Conservation (phyloP, 2,888 invertebrate genomes). For the Electrophaes corylata region DNA sequence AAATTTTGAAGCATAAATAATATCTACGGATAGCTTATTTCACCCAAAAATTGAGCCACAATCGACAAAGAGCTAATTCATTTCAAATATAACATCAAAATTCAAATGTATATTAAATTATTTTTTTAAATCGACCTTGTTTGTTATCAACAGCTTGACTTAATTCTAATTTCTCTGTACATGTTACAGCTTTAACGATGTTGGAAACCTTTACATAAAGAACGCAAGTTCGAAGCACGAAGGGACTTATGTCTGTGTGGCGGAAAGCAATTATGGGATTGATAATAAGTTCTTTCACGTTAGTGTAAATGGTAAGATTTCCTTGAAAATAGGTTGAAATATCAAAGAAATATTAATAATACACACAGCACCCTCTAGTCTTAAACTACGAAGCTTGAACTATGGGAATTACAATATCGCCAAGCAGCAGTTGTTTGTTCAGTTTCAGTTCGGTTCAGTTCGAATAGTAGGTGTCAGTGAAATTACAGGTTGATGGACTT, state of each 20-base stretch:
- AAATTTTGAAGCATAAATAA: not conserved
- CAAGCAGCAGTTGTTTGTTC: too few relatives aligned
- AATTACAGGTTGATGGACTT: too few relatives aligned
- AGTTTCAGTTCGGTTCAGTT: too few relatives aligned
- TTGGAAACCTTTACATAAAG: slow-evolving; percentile 66
- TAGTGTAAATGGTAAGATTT: slow-evolving; percentile 66
- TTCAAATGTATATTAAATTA: not conserved
- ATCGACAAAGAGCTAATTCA: not conserved
- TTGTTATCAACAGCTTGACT: slow-evolving; percentile 1
- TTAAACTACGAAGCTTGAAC: too few relatives aligned
- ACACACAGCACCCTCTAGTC: too few relatives aligned
- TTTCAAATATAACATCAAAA: not conserved
- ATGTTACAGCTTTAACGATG: slow-evolving; percentile 64
- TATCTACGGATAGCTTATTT: not conserved
- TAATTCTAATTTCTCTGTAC: not conserved
- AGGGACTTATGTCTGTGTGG: slow-evolving; percentile 84
- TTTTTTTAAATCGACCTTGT: not conserved
- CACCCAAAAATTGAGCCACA: not conserved
- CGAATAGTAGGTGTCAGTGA: too few relatives aligned
- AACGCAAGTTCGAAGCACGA: slow-evolving; percentile 73
- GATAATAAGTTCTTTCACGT: slow-evolving; percentile 65
- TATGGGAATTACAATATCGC: too few relatives aligned
- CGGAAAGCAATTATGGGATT: slow-evolving; percentile 83
- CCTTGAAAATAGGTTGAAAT: too few relatives aligned
- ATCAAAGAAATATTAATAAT: too few relatives aligned